These are phyloP conservation scores for Papilio helenus DNA, from an alignment of 1,140 invertebrate species.

Conservation along the genomic window DNA sequence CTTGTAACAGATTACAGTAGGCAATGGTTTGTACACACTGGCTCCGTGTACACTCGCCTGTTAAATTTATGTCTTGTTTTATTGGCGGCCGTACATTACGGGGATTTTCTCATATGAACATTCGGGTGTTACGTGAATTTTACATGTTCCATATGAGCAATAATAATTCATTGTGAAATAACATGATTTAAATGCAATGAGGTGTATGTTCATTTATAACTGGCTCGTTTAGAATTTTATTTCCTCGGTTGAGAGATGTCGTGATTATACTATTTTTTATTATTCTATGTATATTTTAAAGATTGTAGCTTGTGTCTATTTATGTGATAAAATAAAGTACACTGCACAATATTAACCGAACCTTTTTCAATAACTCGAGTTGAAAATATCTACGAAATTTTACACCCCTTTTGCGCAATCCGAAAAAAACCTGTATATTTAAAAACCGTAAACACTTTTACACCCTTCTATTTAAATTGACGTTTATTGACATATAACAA, in stretches of 20 bases:
- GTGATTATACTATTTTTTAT: background rate
- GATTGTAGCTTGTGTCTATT: background rate
- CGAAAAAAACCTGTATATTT: background rate
- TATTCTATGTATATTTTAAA: background rate
- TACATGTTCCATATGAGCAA: slow-evolving; percentile 26
- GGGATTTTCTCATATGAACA: slow-evolving; percentile 39
- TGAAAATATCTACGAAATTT: too few species aligned
- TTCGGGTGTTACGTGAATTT: slow-evolving; percentile 27
- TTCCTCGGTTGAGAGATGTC: background rate
- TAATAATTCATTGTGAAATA: slow-evolving; percentile 36
- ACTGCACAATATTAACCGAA: too few species aligned
- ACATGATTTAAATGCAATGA: slow-evolving; percentile 34
- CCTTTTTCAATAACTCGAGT: too few species aligned
- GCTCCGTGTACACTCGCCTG: background rate
- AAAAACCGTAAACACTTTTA: background rate
- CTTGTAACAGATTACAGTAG: slow-evolving; percentile 22
- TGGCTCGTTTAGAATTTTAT: background rate
- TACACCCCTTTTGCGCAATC: background rate
- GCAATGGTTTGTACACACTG: slow-evolving; percentile 12
- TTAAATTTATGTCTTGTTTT: slow-evolving; percentile 37
- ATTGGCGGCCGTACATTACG: slow-evolving; percentile 34
- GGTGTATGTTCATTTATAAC: slow-evolving; percentile 23
- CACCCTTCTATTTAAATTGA: slow-evolving; percentile 13
- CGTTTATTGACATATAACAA: slow-evolving; percentile 30
- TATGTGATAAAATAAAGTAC: background rate